phyloP scores from a whole-genome alignment of 2,888 invertebrate genomes.

The Anticlea derivata region DNA sequence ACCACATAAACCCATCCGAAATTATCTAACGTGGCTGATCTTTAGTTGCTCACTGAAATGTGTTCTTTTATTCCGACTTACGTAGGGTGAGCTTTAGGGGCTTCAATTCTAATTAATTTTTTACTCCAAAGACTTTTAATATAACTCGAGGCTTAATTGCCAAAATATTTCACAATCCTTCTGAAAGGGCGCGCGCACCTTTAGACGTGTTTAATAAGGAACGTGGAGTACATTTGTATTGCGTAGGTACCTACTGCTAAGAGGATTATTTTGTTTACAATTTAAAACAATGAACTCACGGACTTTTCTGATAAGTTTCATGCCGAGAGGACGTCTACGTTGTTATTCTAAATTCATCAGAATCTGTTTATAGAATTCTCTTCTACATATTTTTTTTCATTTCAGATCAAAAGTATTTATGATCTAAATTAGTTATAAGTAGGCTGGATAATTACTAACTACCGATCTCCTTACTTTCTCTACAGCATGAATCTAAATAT shows the following conservation, averaged over 20 bases:
- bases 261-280: conserved; percentile 35
- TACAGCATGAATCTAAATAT: no score
- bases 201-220: conserved; percentile 58
- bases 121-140: conserved; percentile 73
- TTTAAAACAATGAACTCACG: neutral
- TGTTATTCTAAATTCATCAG: no score
- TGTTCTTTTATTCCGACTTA: conserved; percentile 68
- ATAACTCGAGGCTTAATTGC: conserved; percentile 68
- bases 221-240: conserved; percentile 34
- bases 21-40: conserved; percentile 75
- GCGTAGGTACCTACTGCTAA: conserved; percentile 19
- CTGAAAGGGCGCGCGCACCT: conserved; percentile 53
- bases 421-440: no score
- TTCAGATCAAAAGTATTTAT: no score
- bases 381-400: no score
- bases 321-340: no score
- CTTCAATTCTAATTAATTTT: conserved; percentile 81
- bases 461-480: no score
- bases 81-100: conserved; percentile 64
- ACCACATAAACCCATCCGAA: conserved; percentile 68
- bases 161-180: conserved; percentile 72
- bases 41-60: conserved; percentile 78
- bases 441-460: no score
- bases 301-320: no score
- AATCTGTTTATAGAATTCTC: no score